A percentile compares a stretch with the other conserved stretches of the same genome.
Evolutionary conservation across 2,888 invertebrate genomes (phyloP).

Genomic region (Hirtodrosophila alboralis): DNA sequence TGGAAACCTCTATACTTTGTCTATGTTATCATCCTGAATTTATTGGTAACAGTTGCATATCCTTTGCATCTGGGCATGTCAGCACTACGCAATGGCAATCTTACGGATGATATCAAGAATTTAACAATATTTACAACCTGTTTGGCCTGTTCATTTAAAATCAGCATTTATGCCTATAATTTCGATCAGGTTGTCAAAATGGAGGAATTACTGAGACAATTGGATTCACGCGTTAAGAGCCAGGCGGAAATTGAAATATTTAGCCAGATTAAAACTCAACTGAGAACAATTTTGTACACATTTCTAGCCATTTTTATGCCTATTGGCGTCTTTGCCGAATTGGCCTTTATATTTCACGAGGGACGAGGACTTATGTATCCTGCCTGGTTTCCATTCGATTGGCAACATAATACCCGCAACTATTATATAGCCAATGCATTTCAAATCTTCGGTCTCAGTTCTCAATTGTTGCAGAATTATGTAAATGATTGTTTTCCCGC

Average conservation of each 20-base stretch:
- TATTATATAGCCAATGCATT: slow-evolving; percentile 63
- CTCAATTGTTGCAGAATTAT: slow-evolving; percentile 58
- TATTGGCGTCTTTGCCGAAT: slow-evolving; percentile 53
- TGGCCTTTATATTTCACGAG: slow-evolving; percentile 55
- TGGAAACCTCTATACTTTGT: slow-evolving; percentile 20
- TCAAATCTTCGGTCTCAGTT: slow-evolving; percentile 62
- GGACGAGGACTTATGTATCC: slow-evolving; percentile 66
- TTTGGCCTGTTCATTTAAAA: slow-evolving; percentile 58
- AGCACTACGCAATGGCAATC: slow-evolving; percentile 45
- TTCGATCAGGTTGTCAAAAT: slow-evolving; percentile 48
- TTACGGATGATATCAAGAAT: slow-evolving; percentile 66
- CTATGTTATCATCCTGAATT: slow-evolving; percentile 26
- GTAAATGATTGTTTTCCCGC: slow-evolving; percentile 70
- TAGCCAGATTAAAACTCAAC: slow-evolving; percentile 30
- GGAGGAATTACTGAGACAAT: slow-evolving; percentile 48
- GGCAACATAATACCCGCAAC: slow-evolving; percentile 50
- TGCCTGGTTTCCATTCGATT: slow-evolving; percentile 77
- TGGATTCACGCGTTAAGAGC: slow-evolving; percentile 58
- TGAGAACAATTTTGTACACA: slow-evolving; percentile 38
- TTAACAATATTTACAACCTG: slow-evolving; percentile 55
- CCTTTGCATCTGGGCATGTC: slow-evolving; percentile 69
- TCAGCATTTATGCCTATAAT: slow-evolving; percentile 53
- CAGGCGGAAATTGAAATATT: slow-evolving; percentile 48
- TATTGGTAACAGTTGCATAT: slow-evolving; percentile 61
- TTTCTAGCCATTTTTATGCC: slow-evolving; percentile 57